phyloP scores from a whole-genome alignment of 2,888 invertebrate genomes.

The Lepidonotus clava region DNA sequence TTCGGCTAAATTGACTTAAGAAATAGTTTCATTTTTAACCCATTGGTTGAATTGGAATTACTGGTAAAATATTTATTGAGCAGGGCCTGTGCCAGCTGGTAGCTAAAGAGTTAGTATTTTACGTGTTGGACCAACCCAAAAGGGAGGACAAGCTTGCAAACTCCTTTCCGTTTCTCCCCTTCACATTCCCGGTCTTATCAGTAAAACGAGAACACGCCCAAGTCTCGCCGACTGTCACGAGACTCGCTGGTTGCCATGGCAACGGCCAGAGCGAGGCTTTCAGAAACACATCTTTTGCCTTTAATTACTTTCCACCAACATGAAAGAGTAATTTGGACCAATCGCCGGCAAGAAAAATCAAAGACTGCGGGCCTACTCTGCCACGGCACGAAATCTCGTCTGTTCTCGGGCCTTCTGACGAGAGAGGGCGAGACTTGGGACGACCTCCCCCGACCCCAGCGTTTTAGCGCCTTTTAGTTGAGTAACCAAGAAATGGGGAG shows the following conservation, averaged over 20 bases:
- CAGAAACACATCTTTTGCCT: constrained; percentile 25
- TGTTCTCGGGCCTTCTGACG: constrained; percentile 23
- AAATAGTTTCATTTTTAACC: too few species aligned
- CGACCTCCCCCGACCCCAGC: background rate
- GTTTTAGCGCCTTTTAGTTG: too few species aligned
- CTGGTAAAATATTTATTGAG: too few species aligned
- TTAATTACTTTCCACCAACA: constrained; percentile 18
- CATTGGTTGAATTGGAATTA: too few species aligned
- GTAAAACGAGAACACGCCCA: constrained; percentile 13
- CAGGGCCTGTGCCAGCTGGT: too few species aligned
- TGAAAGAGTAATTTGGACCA: constrained; percentile 24
- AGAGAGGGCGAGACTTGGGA: background rate
- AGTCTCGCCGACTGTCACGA: constrained; percentile 22
- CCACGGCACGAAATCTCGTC: background rate
- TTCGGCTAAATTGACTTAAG: too few species aligned
- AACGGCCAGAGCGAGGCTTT: background rate
- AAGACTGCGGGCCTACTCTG: background rate
- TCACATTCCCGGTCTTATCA: constrained; percentile 13
- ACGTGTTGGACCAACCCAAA: constrained; percentile 8
- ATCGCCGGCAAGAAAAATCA: background rate
- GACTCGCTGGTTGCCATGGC: constrained; percentile 8
- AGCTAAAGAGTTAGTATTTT: constrained; percentile 14
- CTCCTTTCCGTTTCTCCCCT: constrained; percentile 15
- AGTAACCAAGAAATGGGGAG: too few species aligned
- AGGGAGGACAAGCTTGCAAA: constrained; percentile 14